These are phyloP conservation scores for Gouania willdenowi DNA, from an alignment of 2,797 vertebrate species.

Conservation along the genomic window DNA sequence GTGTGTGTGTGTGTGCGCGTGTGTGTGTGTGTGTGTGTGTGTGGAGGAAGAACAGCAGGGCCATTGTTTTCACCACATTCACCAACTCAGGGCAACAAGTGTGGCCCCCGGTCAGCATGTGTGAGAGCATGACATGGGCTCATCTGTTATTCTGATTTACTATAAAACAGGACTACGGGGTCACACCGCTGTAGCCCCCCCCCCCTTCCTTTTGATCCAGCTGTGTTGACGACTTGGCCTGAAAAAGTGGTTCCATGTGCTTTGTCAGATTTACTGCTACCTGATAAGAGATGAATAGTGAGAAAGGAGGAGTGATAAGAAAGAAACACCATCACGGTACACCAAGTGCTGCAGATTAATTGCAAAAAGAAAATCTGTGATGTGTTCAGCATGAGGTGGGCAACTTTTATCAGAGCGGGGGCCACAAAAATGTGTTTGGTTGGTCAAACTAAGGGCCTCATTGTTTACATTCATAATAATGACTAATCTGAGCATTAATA, in stretches of 20 bases:
- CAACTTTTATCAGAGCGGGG: too few species aligned
- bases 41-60: constrained; percentile 72
- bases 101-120: constrained; percentile 51
- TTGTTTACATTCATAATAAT: too few species aligned
- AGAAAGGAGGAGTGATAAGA: constrained; percentile 7
- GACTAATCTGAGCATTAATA: too few species aligned
- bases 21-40: too few species aligned
- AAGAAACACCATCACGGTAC: constrained; percentile 20
- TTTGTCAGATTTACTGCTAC: constrained; percentile 30
- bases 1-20: too few species aligned
- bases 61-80: constrained; percentile 61
- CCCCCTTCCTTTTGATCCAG: constrained; percentile 23
- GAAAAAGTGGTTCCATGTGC: constrained; percentile 41
- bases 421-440: too few species aligned
- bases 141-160: constrained; percentile 62
- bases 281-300: constrained; percentile 20
- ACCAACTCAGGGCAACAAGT: constrained; percentile 51
- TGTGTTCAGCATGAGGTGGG: too few species aligned
- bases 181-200: constrained; percentile 7
- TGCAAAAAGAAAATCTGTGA: too few species aligned
- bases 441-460: too few species aligned
- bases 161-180: too few species aligned
- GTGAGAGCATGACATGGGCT: constrained; percentile 62
- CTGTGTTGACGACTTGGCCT: constrained; percentile 5
- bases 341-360: constrained; percentile 2